Conservation (phyloP, 2,888 invertebrate species). For the Drosophila paranaensis region DNA sequence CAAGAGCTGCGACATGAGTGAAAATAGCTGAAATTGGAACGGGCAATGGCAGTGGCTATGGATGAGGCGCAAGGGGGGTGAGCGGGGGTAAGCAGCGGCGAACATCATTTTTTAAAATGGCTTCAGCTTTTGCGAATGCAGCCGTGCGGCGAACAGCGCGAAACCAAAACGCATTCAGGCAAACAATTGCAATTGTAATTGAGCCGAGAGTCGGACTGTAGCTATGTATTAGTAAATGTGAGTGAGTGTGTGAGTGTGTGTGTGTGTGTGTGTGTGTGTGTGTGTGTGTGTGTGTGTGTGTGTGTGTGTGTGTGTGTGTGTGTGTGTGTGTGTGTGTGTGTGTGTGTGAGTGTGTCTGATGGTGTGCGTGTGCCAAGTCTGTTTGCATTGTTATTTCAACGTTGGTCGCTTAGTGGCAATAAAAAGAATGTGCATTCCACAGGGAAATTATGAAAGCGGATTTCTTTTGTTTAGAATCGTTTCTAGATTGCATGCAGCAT, state of each 20-base stretch:
- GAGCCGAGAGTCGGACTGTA: constrained; percentile 73
- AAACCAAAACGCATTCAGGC: constrained; percentile 80
- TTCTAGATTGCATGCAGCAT: constrained; percentile 74
- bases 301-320: constrained; percentile 19
- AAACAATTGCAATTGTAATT: constrained; percentile 81
- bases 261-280: constrained; percentile 20
- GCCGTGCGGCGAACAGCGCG: constrained; percentile 59
- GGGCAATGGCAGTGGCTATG: constrained; percentile 8
- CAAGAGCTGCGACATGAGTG: constrained; percentile 57
- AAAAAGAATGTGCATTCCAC: constrained; percentile 80
- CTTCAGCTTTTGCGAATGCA: constrained; percentile 58
- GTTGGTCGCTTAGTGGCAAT: constrained; percentile 81
- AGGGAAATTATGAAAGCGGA: constrained; percentile 82
- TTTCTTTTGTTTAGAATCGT: constrained; percentile 81
- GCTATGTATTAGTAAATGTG: constrained; percentile 43
- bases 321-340: constrained; percentile 22
- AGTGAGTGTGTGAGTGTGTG: too few species aligned
- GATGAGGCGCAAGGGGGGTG: background rate
- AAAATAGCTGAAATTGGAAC: constrained; percentile 38
- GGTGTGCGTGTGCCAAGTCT: constrained; percentile 42
- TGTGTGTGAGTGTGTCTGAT: constrained; percentile 17
- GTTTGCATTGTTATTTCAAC: constrained; percentile 77
- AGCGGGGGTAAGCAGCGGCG: constrained; percentile 49
- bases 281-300: constrained; percentile 27
- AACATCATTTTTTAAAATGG: constrained; percentile 75